phyloP scores from a whole-genome alignment of 2,888 invertebrate genomes.

The Agriopis leucophaearia region DNA sequence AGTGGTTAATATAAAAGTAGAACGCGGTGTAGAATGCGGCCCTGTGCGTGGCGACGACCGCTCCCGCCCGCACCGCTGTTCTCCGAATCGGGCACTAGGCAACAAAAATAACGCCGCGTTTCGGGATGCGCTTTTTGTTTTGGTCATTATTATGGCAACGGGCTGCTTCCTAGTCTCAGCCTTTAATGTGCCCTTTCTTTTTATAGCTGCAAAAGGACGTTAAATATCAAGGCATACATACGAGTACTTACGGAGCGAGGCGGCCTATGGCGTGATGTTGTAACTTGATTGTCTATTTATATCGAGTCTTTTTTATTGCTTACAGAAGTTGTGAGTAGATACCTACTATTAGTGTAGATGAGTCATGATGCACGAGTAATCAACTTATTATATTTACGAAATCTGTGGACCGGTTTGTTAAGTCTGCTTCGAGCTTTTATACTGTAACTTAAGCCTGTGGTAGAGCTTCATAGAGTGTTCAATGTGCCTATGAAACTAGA shows the following conservation, averaged over 20 bases:
- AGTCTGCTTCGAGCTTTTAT: slow-evolving; percentile 4
- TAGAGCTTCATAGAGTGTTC: neutral
- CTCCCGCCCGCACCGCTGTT: slow-evolving; percentile 78
- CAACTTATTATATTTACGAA: slow-evolving; percentile 11
- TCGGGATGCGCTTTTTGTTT: slow-evolving; percentile 83
- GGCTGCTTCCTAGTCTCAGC: slow-evolving; percentile 52
- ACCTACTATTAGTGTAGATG: neutral
- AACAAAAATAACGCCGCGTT: slow-evolving; percentile 82
- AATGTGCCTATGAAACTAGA: neutral
- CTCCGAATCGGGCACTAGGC: slow-evolving; percentile 82
- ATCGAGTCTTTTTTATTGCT: slow-evolving; percentile 19
- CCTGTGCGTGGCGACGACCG: slow-evolving; percentile 83
- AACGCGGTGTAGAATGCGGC: slow-evolving; percentile 58
- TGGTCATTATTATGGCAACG: slow-evolving; percentile 70
- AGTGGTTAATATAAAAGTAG: slow-evolving; percentile 17
- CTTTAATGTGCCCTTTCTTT: slow-evolving; percentile 28
- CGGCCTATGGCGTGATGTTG: slow-evolving; percentile 22
- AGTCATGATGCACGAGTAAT: slow-evolving; percentile 24
- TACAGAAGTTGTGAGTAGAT: slow-evolving; percentile 16
- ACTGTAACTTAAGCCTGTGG: too few relatives aligned
- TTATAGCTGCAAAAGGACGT: slow-evolving; percentile 11
- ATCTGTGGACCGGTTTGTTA: slow-evolving; percentile 16
- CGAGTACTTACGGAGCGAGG: slow-evolving; percentile 1
- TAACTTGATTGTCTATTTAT: slow-evolving; percentile 31
- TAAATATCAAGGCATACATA: slow-evolving; percentile 20